Evolutionary conservation across 1,140 invertebrate genomes (phyloP), one percentile per base, ranked within the genome.

Genomic region (Nasonia longicornis): DNA sequence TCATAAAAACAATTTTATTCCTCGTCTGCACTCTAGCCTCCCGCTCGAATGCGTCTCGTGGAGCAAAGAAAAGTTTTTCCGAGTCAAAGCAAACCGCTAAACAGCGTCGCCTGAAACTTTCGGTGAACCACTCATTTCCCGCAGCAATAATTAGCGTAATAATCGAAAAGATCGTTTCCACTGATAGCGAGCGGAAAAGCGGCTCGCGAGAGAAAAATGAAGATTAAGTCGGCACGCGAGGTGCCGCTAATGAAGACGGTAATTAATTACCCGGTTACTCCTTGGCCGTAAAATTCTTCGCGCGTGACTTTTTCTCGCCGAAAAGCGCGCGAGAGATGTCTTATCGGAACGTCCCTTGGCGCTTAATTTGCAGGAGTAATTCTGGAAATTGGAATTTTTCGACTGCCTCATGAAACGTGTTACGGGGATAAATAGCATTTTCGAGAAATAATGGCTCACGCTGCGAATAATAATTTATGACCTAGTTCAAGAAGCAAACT

Each of bases 141-240:
- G 42, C 42, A 70, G 77, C 77, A 79, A 79, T 79, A 72, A 79
- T 79, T 79, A 72, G 31, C 42, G 45, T 58, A 79, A 79, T 71
- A 79, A 79, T 79, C 71, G 69, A 79, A 70, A 78, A 78, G 76
- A 78, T 78, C 76, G 35, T 78, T 70, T 14, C 42, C 16, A 10
- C 2, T 22, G 63, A 67, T 16, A 67, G 38, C 70, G 0, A 6
- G 26, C 8, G 8, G 58, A n/a, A 52, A 26, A 79, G 20, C 38
- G 66, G 20, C 38, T 42, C 52, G 38, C 22, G 63, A 63, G 16
- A 72, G 58, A 80, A 74, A 74, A 74, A 80, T 52, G 71, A 48
- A 80, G 78, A 80, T 74, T 64, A 64, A 80, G 42, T 74, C 58
- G 29, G 48, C 58, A 38, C 35, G 63, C 20, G 66, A 67, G 71